Base-by-base conservation (phyloP, 1,140 invertebrate species). In the Drosophila trapezifrons region DNA sequence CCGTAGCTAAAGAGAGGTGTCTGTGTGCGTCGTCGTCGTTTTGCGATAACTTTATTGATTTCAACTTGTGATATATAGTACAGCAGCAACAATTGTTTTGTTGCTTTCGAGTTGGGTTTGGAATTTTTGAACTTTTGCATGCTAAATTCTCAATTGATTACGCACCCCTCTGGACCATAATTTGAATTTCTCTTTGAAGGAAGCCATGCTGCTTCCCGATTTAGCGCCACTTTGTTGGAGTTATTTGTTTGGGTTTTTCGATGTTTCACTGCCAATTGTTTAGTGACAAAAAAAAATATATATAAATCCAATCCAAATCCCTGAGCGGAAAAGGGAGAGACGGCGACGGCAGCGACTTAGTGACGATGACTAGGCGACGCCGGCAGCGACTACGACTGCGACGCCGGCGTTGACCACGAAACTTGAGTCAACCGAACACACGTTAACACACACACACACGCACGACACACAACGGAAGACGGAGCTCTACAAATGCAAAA, bases 121-220 rank as follows among this genome's bases (percentile, higher is more conserved):
- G 12, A 32, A 37, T 37, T 22, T 10, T 10, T 32, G 9, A 32
- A 3, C 9, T 2, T 12, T 47, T 22, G 18, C 7, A 4, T 12
- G 15, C n/a, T 9, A 18, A 17, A 17, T 59, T 62, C 17, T 60
- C 9, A 32, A 17, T 22, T 66, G 64, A 58, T 80, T 89, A 89
- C 85, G 77, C 74, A 91, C 90, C 87, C 90, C 90, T 89, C 90
- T 80, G 49, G 79, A 86, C 90, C 90, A 91, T 69, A 91, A 74
- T 76, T 90, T 90, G 60, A 91, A 91, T 74, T 91, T 91, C 74
- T 91, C 90, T 69, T 91, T 91, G 59, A 91, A 91, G 46, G 90
- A 91, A 76, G 90, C 84, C 90, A 91, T 91, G 56, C 67, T 52
- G 51, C 32, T 22, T 71, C 29, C 59, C 57, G n/a, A 20, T 22